phyloP scores from a whole-genome alignment of 2,113 vertebrate genomes.

The Dromiciops gliroides region DNA sequence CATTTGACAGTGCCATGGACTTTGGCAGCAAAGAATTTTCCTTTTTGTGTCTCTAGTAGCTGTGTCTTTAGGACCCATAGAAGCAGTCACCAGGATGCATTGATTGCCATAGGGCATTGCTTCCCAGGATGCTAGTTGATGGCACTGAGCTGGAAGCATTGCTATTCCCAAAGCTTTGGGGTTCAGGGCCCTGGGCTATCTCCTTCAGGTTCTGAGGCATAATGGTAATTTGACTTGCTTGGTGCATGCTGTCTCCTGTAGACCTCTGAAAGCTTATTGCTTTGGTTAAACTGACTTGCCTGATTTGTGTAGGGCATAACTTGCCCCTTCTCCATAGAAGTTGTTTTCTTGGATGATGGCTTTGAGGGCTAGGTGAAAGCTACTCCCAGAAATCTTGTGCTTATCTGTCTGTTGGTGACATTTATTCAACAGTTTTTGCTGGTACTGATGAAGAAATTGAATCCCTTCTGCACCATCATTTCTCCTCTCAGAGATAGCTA shows the following conservation, averaged over 20 bases:
- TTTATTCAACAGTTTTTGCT: not conserved
- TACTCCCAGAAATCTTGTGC: not conserved
- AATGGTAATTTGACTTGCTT: not conserved
- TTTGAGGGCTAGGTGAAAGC: not conserved
- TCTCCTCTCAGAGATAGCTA: not conserved
- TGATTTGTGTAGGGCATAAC: not conserved
- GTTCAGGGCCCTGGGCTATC: not conserved
- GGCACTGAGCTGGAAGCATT: not conserved
- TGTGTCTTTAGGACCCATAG: not conserved
- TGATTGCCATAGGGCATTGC: not conserved
- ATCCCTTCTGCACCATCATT: not conserved
- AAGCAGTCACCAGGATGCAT: not conserved
- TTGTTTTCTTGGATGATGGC: not conserved
- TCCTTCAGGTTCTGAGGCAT: not conserved
- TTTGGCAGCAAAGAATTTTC: not conserved
- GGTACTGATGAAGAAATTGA: not conserved
- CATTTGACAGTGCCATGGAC: not conserved
- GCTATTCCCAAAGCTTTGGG: not conserved
- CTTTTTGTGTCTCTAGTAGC: not conserved
- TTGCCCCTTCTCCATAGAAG: not conserved
- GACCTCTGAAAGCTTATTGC: not conserved
- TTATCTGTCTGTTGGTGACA: not conserved
- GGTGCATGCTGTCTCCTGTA: not conserved
- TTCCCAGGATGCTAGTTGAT: not conserved
- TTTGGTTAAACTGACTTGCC: not conserved